phyloP scores from a whole-genome alignment of 1,140 invertebrate genomes.

The Conus betulinus region DNA sequence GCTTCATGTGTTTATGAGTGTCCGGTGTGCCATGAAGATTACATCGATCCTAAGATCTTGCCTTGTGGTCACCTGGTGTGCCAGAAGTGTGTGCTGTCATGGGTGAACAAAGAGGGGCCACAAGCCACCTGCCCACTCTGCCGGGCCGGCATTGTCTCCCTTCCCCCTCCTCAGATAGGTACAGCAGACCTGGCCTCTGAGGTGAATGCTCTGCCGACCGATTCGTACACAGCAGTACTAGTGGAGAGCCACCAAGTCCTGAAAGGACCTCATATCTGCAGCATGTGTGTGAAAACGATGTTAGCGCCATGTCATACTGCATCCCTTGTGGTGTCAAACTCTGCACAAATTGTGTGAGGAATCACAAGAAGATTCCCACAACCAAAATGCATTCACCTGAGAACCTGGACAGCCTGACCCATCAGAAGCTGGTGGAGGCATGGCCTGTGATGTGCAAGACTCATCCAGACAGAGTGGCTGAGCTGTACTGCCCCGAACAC shows the following conservation, averaged over 20 bases:
- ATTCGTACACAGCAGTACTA: background rate
- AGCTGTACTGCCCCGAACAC: background rate
- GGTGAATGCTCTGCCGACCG: constrained; percentile 17
- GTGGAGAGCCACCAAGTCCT: constrained; percentile 9
- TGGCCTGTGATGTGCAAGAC: background rate
- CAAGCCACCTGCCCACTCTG: background rate
- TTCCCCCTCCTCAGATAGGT: background rate
- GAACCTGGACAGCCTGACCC: background rate
- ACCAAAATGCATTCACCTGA: background rate
- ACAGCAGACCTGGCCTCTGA: background rate
- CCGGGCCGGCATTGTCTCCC: background rate
- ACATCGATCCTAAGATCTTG: background rate
- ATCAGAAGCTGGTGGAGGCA: background rate
- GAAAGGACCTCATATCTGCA: background rate
- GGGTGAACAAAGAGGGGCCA: background rate
- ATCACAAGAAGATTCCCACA: background rate
- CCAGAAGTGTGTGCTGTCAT: background rate
- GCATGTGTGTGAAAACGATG: background rate
- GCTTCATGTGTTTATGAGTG: background rate
- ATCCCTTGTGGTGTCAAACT: background rate
- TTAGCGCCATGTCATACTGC: background rate
- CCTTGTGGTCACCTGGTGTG: constrained; percentile 5
- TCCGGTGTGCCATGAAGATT: constrained; percentile 12
- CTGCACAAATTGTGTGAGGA: background rate
- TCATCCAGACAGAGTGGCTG: background rate